A percentile compares a stretch with the other conserved stretches of the same genome.
These are phyloP conservation scores for Gnathonemus echidnorhynchus DNA, from an alignment of 2,113 vertebrate genomes.

Conservation along the genomic window DNA sequence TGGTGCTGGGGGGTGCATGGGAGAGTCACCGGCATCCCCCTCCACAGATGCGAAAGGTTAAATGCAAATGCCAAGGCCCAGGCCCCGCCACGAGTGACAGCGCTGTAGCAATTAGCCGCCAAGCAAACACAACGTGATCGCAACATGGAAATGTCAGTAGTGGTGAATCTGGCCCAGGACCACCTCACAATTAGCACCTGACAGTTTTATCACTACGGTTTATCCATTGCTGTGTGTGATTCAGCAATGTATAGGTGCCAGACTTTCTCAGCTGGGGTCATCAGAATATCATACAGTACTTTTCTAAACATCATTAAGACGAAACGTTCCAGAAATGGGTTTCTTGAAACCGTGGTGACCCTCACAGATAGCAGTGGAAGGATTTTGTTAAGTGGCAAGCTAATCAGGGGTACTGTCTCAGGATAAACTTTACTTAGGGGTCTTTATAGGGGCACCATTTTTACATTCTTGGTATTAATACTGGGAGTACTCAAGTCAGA, in stretches of 20 bases:
- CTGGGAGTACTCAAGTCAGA: background rate
- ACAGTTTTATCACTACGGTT: background rate
- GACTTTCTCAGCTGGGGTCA: background rate
- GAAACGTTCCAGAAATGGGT: background rate
- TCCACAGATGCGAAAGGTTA: background rate
- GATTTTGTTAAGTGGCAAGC: background rate
- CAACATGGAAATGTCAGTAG: background rate
- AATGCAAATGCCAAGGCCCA: background rate
- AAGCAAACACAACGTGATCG: background rate
- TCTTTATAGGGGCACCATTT: background rate
- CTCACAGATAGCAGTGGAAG: background rate
- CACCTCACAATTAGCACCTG: background rate
- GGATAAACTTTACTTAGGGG: background rate
- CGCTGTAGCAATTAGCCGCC: background rate
- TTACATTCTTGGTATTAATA: background rate
- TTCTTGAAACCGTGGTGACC: background rate
- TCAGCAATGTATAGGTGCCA: background rate
- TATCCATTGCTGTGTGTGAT: background rate
- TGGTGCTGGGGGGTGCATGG: background rate
- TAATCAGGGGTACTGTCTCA: background rate
- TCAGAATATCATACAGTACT: background rate
- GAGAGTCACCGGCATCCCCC: background rate
- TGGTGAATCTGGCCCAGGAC: background rate
- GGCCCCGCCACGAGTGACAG: background rate
- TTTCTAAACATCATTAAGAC: background rate